phyloP scores from a whole-genome alignment of 1,140 invertebrate genomes.

The Scaptomyza pallida region DNA sequence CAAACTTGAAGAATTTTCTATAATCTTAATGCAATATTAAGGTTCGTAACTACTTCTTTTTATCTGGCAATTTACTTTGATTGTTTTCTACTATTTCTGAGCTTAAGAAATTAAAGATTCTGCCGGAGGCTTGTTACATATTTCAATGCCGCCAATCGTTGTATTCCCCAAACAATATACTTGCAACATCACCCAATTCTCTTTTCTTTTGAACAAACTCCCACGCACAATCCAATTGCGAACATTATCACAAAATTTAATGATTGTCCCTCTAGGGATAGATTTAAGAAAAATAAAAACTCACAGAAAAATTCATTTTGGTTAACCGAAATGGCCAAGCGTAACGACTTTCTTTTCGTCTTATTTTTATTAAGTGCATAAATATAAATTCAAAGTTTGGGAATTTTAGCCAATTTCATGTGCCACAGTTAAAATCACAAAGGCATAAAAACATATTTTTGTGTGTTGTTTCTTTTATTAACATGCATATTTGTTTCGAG shows the following conservation, averaged over 20 bases:
- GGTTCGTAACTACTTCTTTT: too few relatives aligned
- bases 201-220: not conserved
- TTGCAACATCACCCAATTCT: too few relatives aligned
- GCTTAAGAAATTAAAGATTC: too few relatives aligned
- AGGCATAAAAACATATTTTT: not conserved
- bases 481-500: not conserved
- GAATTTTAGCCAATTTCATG: not conserved
- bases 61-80: too few relatives aligned
- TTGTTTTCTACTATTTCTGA: too few relatives aligned
- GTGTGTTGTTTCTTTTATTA: not conserved
- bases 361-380: not conserved
- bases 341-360: not conserved
- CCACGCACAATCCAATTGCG: slow-evolving; percentile 3
- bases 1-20: too few relatives aligned
- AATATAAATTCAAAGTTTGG: not conserved
- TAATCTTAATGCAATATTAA: too few relatives aligned
- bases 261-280: slow-evolving; percentile 17
- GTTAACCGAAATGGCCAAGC: not conserved
- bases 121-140: too few relatives aligned
- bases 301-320: not conserved
- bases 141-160: too few relatives aligned
- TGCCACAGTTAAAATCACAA: not conserved
- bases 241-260: slow-evolving; percentile 23
- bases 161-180: too few relatives aligned
- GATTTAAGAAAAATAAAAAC: slow-evolving; percentile 1